Conservation (phyloP, 2,113 vertebrate species). For the Ciconia maguari region DNA sequence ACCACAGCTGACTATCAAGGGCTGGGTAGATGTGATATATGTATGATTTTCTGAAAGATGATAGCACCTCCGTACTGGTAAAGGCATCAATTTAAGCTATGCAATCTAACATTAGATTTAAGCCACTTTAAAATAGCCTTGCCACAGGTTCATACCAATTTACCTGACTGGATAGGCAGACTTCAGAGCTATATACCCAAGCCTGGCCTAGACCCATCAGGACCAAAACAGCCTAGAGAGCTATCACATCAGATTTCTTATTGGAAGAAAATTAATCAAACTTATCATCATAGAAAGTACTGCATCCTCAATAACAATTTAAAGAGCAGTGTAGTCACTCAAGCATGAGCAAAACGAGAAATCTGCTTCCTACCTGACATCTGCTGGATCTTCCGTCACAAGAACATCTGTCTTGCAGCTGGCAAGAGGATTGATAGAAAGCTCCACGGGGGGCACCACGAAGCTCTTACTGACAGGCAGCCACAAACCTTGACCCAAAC, state of each 20-base stretch:
- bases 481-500: slow-evolving; percentile 96
- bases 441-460: slow-evolving; percentile 93
- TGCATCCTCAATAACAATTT: background rate
- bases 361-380: slow-evolving; percentile 88
- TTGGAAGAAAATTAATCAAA: slow-evolving; percentile 2
- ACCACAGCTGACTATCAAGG: background rate
- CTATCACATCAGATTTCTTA: background rate
- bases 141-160: background rate
- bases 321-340: background rate
- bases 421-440: slow-evolving; percentile 97
- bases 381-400: slow-evolving; percentile 94
- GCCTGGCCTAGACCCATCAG: background rate
- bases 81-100: background rate
- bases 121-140: background rate
- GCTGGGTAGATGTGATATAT: background rate
- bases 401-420: slow-evolving; percentile 98
- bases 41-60: background rate
- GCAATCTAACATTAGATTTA: background rate
- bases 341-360: background rate
- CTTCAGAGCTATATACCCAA: background rate
- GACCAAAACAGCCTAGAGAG: background rate
- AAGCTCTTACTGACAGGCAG: slow-evolving; percentile 98
- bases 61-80: background rate
- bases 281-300: background rate
- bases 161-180: background rate